phyloP scores from a whole-genome alignment of 2,888 invertebrate genomes.

The Lamellibrachia satsuma region DNA sequence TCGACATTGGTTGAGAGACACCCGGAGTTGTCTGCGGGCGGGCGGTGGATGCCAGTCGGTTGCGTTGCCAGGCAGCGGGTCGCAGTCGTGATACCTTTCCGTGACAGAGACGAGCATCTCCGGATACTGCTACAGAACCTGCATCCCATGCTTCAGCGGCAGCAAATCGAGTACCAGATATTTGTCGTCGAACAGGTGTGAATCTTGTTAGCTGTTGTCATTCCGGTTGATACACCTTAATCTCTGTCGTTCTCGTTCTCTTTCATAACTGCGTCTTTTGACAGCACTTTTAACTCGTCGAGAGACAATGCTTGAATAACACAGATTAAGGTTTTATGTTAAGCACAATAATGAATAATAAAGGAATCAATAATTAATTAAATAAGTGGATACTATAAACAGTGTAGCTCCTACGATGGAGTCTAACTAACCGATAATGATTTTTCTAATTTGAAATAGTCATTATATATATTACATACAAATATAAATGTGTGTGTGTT shows the following conservation, averaged over 20 bases:
- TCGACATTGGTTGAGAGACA: conserved; percentile 89
- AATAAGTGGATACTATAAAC: too few species aligned
- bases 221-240: neutral
- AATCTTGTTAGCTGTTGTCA: neutral
- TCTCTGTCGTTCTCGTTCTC: neutral
- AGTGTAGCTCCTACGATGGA: too few species aligned
- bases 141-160: conserved; percentile 89
- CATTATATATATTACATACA: too few species aligned
- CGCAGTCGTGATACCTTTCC: conserved; percentile 20
- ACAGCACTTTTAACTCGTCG: too few species aligned
- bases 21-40: neutral
- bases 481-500: too few species aligned
- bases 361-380: too few species aligned
- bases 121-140: conserved; percentile 89
- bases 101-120: conserved; percentile 76
- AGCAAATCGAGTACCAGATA: conserved; percentile 92
- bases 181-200: conserved; percentile 91
- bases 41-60: neutral
- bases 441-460: too few species aligned
- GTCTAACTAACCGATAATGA: too few species aligned
- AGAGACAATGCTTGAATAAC: too few species aligned
- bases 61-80: conserved; percentile 3
- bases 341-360: too few species aligned
- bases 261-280: neutral
- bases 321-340: too few species aligned